phyloP scores from a whole-genome alignment of 2,113 vertebrate species.

The Alligator sinensis region DNA sequence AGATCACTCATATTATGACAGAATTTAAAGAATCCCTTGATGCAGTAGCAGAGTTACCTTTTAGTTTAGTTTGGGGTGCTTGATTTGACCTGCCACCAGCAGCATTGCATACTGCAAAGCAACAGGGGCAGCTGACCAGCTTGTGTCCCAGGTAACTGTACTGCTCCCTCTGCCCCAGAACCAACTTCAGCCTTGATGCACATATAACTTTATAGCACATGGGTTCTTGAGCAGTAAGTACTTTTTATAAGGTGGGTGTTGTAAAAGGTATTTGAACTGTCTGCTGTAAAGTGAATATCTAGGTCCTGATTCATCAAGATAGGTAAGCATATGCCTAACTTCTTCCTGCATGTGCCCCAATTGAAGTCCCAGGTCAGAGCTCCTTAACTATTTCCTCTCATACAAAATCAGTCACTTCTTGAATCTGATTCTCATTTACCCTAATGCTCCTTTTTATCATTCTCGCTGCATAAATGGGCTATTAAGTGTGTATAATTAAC shows the following conservation, averaged over 20 bases:
- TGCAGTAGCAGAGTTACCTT: too few species aligned
- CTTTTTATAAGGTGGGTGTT: neutral
- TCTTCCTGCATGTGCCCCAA: neutral
- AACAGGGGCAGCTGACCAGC: too few species aligned
- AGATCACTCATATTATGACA: neutral
- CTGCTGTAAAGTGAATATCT: neutral
- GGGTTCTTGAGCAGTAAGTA: neutral
- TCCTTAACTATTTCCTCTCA: neutral
- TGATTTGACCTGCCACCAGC: too few species aligned
- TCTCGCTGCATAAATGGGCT: neutral
- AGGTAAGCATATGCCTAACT: neutral
- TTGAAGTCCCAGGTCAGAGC: neutral
- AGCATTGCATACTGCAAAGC: too few species aligned
- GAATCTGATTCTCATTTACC: neutral
- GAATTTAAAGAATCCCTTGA: neutral
- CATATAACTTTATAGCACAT: neutral
- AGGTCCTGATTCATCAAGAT: neutral
- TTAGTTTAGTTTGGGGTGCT: too few species aligned
- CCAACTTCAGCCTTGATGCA: neutral
- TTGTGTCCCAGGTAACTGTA: too few species aligned
- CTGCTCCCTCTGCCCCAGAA: too few species aligned
- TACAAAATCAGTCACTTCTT: neutral
- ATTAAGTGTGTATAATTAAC: conserved; percentile 4
- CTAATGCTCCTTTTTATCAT: neutral
- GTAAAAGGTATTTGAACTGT: neutral